Evolutionary conservation across 2,113 vertebrate species (phyloP).

Genomic region (Gavia stellata): DNA sequence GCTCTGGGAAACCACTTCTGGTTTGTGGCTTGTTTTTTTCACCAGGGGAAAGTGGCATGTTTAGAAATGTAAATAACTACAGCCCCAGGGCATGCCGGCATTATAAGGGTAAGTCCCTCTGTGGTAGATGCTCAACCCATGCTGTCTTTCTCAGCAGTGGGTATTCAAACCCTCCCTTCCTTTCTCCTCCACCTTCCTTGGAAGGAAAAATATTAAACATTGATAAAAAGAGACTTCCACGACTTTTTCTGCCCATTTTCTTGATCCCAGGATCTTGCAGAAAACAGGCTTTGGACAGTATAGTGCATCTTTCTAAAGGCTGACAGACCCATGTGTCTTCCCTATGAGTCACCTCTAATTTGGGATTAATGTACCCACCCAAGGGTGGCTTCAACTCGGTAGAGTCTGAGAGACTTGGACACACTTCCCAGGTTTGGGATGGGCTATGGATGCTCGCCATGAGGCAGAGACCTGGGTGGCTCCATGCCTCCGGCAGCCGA

Average conservation of each 20-base stretch:
- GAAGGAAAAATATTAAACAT: background rate
- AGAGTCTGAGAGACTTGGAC: background rate
- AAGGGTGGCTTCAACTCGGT: background rate
- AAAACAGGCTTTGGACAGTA: background rate
- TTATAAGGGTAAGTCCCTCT: background rate
- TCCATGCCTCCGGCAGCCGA: accelerated
- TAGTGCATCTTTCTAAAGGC: background rate
- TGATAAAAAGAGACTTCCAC: background rate
- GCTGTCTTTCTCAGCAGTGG: background rate
- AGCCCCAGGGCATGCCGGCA: background rate
- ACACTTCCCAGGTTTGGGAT: background rate
- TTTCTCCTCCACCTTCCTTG: background rate
- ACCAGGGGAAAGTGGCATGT: background rate
- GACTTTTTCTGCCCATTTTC: background rate
- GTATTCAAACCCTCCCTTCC: background rate
- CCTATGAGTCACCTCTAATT: background rate
- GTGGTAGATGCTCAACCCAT: background rate
- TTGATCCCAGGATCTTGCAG: background rate
- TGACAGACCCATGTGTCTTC: background rate
- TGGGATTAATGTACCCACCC: background rate
- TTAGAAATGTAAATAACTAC: background rate
- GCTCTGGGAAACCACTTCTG: background rate
- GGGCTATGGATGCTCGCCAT: background rate
- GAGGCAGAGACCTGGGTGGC: background rate
- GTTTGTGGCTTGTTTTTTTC: background rate